These are phyloP conservation scores for Sarcophilus harrisii DNA, from an alignment of 2,797 vertebrate genomes.

Conservation along the genomic window DNA sequence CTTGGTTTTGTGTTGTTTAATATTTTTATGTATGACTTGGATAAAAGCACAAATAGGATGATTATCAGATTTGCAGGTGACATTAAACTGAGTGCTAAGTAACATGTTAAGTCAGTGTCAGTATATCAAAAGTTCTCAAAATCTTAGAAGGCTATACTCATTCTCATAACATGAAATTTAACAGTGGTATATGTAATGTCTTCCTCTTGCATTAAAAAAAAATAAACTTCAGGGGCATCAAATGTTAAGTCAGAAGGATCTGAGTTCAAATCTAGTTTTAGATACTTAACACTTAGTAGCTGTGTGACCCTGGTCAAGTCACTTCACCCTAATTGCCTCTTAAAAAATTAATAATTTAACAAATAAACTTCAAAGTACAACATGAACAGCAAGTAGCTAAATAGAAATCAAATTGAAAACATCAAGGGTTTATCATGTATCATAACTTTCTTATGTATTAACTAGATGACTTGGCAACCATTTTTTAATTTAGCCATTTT, in stretches of 20 bases:
- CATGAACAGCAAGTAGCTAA: not conserved
- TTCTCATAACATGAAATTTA: not conserved
- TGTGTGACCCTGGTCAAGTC: no score
- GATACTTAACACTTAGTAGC: no score
- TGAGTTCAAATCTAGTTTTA: no score
- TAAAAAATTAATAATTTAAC: not conserved
- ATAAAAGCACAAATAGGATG: not conserved
- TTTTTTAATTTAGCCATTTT: not conserved
- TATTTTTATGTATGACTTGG: not conserved
- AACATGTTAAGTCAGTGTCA: not conserved
- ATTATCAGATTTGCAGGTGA: not conserved
- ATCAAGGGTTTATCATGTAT: not conserved
- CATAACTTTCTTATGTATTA: not conserved
- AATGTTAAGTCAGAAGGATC: no score
- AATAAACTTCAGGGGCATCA: no score
- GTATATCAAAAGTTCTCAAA: not conserved
- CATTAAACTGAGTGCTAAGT: not conserved
- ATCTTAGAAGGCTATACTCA: not conserved
- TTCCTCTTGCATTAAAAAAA: not conserved
- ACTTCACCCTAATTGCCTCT: no score
- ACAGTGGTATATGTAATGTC: not conserved
- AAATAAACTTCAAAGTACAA: not conserved
- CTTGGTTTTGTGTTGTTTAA: not conserved
- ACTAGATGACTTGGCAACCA: not conserved
- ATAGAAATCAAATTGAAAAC: not conserved